These are phyloP conservation scores for Eulimnadia texana DNA, from an alignment of 1,140 invertebrate species.

Conservation along the genomic window DNA sequence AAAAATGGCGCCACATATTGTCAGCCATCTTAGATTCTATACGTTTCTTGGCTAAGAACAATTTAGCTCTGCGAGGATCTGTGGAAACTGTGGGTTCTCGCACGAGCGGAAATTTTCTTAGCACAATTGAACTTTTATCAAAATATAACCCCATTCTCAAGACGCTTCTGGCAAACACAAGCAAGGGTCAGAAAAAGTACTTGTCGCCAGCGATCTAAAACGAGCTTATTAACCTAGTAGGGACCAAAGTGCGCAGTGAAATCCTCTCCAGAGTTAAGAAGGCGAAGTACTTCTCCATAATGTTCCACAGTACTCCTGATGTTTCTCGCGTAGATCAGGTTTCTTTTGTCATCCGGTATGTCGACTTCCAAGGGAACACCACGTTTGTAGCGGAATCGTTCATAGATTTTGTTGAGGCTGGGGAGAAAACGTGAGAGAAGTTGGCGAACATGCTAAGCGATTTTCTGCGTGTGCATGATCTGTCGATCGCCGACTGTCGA, in stretches of 20 bases:
- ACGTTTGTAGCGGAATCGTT: conserved; percentile 1
- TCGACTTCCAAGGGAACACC: not conserved
- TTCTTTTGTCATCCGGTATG: conserved; percentile 19
- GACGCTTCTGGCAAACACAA: not conserved
- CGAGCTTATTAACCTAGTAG: not conserved
- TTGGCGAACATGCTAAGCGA: conserved; percentile 1
- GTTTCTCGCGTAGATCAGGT: conserved; percentile 28
- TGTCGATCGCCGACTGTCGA: conserved; percentile 19
- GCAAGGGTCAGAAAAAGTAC: not conserved
- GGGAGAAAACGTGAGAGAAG: not conserved
- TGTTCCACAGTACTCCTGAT: conserved; percentile 29
- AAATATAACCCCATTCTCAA: not conserved
- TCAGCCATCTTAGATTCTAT: not conserved
- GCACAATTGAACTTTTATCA: not conserved
- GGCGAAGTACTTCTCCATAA: conserved; percentile 29
- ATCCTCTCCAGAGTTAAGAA: conserved; percentile 25
- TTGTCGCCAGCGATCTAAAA: not conserved
- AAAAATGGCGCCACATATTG: too few relatives aligned
- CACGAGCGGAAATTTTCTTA: not conserved
- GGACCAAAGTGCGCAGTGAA: conserved; percentile 18
- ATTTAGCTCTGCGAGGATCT: not conserved
- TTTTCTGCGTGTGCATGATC: conserved; percentile 9
- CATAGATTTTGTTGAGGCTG: not conserved
- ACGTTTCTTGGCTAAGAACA: not conserved
- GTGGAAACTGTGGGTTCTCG: not conserved